A percentile compares a stretch with the other conserved stretches of the same genome.
These are phyloP conservation scores for Imbricaverruca yamaguchii DNA, from an alignment of 2,888 invertebrate genomes.

Conservation along the genomic window DNA sequence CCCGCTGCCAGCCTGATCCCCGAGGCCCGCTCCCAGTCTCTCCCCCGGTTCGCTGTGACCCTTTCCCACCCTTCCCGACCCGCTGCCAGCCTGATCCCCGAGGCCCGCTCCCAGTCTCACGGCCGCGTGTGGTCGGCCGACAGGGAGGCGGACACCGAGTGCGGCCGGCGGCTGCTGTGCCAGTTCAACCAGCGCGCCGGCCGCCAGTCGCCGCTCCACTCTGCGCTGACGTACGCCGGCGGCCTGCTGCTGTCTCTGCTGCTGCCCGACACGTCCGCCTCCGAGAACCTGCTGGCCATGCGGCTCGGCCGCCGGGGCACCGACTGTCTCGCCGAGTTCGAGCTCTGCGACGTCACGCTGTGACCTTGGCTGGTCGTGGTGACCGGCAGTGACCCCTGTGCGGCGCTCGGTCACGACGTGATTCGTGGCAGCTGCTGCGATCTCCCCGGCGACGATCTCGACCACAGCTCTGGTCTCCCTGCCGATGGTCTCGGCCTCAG, in stretches of 20 bases:
- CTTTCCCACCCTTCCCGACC: no score
- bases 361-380: not conserved
- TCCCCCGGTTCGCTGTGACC: no score
- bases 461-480: no score
- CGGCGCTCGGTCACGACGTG: no score
- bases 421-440: no score
- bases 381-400: not conserved
- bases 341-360: conserved; percentile 26
- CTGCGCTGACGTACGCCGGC: conserved; percentile 28
- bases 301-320: conserved; percentile 27
- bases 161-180: conserved; percentile 29
- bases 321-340: conserved; percentile 26
- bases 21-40: no score
- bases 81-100: no score
- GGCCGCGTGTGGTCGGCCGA: no score
- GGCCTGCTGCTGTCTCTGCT: conserved; percentile 29
- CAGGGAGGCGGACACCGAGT: conserved; percentile 30
- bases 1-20: no score
- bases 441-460: no score
- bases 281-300: conserved; percentile 30
- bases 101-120: no score
- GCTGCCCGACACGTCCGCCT: conserved; percentile 28
- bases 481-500: no score
- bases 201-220: conserved; percentile 27
- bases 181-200: conserved; percentile 30